Evolutionary conservation across 2,113 vertebrate genomes (phyloP).

Genomic region (human): DNA sequence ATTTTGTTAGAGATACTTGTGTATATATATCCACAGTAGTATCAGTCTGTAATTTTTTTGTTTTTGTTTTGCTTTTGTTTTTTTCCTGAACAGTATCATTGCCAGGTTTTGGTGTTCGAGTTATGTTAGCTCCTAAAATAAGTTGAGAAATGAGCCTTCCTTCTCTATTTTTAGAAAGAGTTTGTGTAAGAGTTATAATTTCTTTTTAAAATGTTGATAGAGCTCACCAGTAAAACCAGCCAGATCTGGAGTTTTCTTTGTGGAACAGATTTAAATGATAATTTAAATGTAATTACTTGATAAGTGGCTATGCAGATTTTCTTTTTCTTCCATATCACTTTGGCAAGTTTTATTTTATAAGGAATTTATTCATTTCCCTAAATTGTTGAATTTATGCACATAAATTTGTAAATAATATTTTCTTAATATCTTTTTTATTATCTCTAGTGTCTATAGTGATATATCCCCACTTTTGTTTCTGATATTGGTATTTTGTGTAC

Average conservation of each 20-base stretch:
- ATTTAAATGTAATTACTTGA: background rate
- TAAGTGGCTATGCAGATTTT: background rate
- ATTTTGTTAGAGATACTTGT: slow-evolving; percentile 13
- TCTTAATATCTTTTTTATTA: background rate
- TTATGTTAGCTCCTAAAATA: background rate
- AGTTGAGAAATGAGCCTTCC: background rate
- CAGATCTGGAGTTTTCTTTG: background rate
- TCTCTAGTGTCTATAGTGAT: background rate
- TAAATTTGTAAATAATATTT: background rate
- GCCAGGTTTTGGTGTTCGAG: background rate
- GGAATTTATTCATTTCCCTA: background rate
- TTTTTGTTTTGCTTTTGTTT: background rate
- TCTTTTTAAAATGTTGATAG: background rate
- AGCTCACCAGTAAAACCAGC: background rate
- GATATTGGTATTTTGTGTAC: background rate
- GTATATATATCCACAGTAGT: background rate
- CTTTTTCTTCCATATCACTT: slow-evolving; percentile 13
- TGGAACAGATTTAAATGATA: background rate
- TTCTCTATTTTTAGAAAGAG: background rate
- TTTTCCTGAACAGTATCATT: background rate
- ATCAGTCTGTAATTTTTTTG: background rate
- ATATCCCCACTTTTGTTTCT: background rate
- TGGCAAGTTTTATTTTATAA: slow-evolving; percentile 15
- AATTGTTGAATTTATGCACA: background rate
- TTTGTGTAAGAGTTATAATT: background rate